phyloP scores from a whole-genome alignment of 2,797 vertebrate genomes.

The Clarias fuscus region DNA sequence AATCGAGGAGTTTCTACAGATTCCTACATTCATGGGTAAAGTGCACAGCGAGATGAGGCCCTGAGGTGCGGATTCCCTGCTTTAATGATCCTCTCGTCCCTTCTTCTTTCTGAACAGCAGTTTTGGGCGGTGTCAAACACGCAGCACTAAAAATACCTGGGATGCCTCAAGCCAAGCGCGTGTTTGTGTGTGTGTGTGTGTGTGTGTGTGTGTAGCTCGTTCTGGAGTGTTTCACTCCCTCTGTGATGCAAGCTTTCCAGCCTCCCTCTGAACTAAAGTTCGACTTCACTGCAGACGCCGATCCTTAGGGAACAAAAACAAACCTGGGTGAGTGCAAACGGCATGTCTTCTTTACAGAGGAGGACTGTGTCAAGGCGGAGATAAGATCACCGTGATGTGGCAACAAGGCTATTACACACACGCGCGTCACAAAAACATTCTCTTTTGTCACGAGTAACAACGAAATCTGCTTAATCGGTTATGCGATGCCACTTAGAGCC shows the following conservation, averaged over 20 bases:
- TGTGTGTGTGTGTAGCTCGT: neutral
- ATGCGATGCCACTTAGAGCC: neutral
- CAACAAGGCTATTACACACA: neutral
- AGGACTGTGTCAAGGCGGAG: neutral
- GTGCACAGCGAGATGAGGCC: neutral
- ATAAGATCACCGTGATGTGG: neutral
- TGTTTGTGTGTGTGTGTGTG: neutral
- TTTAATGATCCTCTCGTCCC: neutral
- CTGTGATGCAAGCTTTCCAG: slow-evolving; percentile 42
- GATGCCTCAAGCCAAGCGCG: neutral
- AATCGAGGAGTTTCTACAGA: neutral
- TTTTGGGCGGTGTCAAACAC: neutral
- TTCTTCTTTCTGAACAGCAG: neutral
- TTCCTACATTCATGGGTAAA: neutral
- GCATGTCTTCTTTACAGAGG: neutral
- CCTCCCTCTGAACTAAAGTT: neutral
- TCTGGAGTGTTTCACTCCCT: slow-evolving; percentile 1
- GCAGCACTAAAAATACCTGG: slow-evolving; percentile 2
- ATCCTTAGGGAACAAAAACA: neutral
- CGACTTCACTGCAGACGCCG: neutral
- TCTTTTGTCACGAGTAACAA: neutral
- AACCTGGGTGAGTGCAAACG: neutral
- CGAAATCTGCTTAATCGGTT: neutral
- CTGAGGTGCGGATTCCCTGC: neutral
- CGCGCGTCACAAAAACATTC: neutral